phyloP scores from a whole-genome alignment of 2,113 vertebrate species.

The Hemibagrus wyckioides region DNA sequence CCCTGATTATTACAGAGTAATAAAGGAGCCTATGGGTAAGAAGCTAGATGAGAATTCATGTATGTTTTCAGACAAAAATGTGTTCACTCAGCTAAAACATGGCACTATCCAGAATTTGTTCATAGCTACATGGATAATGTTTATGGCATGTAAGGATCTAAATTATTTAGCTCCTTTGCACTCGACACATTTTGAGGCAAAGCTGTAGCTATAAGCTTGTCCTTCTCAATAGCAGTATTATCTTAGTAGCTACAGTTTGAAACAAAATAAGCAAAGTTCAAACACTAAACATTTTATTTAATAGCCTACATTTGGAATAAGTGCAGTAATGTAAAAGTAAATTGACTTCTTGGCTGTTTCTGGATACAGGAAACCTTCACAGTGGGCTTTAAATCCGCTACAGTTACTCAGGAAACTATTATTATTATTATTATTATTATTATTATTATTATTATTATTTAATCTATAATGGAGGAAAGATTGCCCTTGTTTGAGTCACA shows the following conservation, averaged over 20 bases:
- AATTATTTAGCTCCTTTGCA: neutral
- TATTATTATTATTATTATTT: neutral
- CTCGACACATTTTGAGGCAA: neutral
- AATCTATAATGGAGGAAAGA: neutral
- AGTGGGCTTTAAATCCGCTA: neutral
- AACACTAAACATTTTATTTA: neutral
- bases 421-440: neutral
- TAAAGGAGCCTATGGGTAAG: conserved; percentile 99
- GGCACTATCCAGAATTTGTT: neutral
- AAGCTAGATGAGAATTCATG: conserved; percentile 4
- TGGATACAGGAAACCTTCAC: neutral
- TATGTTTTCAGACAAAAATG: neutral
- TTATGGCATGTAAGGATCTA: neutral
- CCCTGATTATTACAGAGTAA: conserved; percentile 96
- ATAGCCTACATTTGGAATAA: neutral
- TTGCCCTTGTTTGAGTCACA: conserved; percentile 5
- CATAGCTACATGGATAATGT: neutral
- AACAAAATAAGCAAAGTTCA: neutral
- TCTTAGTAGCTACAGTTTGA: neutral
- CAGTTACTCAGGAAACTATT: neutral
- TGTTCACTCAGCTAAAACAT: neutral
- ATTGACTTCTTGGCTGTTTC: neutral
- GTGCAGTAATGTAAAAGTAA: neutral
- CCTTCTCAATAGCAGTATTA: neutral
- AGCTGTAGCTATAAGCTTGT: neutral